Base-by-base conservation (phyloP, 2,797 vertebrate genomes). In the Sebastes alutus region DNA sequence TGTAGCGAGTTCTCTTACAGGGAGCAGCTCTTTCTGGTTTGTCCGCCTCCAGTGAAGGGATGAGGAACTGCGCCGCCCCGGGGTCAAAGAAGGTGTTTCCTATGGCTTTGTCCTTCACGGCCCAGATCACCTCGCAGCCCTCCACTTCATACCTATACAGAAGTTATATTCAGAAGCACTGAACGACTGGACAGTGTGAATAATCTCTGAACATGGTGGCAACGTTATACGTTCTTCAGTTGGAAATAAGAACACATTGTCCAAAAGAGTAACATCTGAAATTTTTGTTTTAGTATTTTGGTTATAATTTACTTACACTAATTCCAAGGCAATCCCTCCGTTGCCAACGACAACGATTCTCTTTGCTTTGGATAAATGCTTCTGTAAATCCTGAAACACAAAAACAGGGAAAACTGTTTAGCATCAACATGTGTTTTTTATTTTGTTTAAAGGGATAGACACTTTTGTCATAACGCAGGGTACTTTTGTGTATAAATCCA, bases 51-150 rank as follows among this genome's bases (percentile, higher is more conserved):
- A 99, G 95, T 7, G 96, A 96, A 2, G 97, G 96, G 85, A 97
- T 95, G 22, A 99, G 95, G 88, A 99, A 99, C 82, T 99, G 97
- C 30, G 98, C 97, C 0, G 98, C 99, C 78, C 98, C 99, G 0
- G 96, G 96, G 20, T 99, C 99, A 58, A 99, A 99, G 88, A 99
- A 99, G 1, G 97, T 96, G 87, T 99, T 99, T 56, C 98, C 98
- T 73, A 99, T 99, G 64, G 97, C 97, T 88, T 96, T 97, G 92
- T 99, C 97, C 94, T 98, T 99, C 85, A 99, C 96, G 5, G 96
- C 98, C 98, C 98, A 99, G 90, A 99, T 95, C 23, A 99, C 97
- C 92, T 99, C 97, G 62, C 98, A 99, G 77, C 97, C 97, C 90
- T 97, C 94, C 58, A 99, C 94, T 94, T 99, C 97, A 84, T 97